Conservation (phyloP, 1,140 invertebrate species). For the Psilanteris sp. region DNA sequence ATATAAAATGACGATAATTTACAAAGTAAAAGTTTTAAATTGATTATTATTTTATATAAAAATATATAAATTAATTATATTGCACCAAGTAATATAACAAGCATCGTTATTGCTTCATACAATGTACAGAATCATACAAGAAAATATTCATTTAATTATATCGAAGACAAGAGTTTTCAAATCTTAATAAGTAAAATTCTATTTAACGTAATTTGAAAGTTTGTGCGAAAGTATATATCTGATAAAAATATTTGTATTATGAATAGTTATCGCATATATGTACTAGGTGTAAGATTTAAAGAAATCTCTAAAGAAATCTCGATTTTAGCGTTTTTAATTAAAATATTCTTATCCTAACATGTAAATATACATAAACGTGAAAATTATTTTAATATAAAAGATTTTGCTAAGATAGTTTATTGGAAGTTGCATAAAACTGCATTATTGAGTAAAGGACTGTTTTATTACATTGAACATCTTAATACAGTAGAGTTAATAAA, state of each 20-base stretch:
- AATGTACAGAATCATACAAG: slow-evolving; percentile 37
- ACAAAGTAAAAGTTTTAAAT: no score
- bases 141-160: slow-evolving; percentile 66
- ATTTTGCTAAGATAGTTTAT: slow-evolving; percentile 1
- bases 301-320: no score
- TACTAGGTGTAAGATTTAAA: neutral
- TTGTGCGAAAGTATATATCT: slow-evolving; percentile 29
- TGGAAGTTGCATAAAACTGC: slow-evolving; percentile 9
- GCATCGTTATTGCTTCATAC: slow-evolving; percentile 50
- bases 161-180: slow-evolving; percentile 70
- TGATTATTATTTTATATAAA: neutral
- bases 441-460: neutral
- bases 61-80: slow-evolving; percentile 24
- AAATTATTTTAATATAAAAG: neutral
- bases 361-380: neutral
- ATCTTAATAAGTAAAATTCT: no score
- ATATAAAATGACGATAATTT: no score
- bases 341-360: no score
- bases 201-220: slow-evolving; percentile 13
- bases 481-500: no score
- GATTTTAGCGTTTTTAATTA: no score
- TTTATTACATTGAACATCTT: no score
- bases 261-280: slow-evolving; percentile 19
- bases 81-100: slow-evolving; percentile 28
- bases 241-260: slow-evolving; percentile 37